phyloP scores from a whole-genome alignment of 2,888 invertebrate genomes.

The Leptopilina drosophilae region DNA sequence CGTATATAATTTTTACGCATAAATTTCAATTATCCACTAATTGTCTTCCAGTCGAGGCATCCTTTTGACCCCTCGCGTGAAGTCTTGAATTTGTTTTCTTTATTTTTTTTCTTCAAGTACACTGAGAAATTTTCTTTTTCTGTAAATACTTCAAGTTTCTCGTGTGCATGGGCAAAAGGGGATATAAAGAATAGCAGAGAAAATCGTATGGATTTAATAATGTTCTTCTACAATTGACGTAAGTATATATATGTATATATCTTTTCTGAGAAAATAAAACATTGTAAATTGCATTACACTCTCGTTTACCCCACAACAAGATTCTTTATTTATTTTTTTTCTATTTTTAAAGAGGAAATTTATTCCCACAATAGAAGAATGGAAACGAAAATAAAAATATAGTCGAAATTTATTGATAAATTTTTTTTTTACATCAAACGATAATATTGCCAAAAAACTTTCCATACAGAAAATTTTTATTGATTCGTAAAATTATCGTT shows the following conservation, averaged over 20 bases:
- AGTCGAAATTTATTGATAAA: too few relatives aligned
- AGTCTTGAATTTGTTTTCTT: not conserved
- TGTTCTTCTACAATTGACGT: slow-evolving; percentile 12
- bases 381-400: not conserved
- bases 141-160: slow-evolving; percentile 3
- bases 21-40: slow-evolving; percentile 9
- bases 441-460: too few relatives aligned
- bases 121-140: slow-evolving; percentile 5
- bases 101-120: not conserved
- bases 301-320: slow-evolving; percentile 5
- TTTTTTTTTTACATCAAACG: too few relatives aligned
- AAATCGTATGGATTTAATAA: slow-evolving; percentile 11
- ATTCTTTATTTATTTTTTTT: not conserved
- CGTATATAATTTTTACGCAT: not conserved
- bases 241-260: not conserved
- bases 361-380: not conserved
- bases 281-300: not conserved
- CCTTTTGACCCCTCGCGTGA: not conserved
- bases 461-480: too few relatives aligned
- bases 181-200: not conserved
- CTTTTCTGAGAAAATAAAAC: not conserved
- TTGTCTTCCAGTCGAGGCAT: not conserved
- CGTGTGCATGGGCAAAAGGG: not conserved
- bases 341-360: not conserved
- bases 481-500: too few relatives aligned